Evolutionary conservation across 2,888 invertebrate genomes (phyloP).

Genomic region (Automeris io): DNA sequence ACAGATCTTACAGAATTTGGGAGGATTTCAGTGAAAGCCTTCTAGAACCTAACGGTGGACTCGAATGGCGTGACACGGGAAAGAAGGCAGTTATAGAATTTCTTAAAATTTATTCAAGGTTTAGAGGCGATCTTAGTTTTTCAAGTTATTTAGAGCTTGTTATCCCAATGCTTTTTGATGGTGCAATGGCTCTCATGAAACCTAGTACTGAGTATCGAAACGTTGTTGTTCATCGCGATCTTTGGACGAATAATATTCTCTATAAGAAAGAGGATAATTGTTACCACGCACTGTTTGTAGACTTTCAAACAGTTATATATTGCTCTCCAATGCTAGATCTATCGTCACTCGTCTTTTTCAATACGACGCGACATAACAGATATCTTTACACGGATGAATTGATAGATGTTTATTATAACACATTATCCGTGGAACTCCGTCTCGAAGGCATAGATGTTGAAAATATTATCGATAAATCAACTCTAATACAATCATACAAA

Average conservation of each 20-base stretch:
- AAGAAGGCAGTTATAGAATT: slow-evolving; percentile 51
- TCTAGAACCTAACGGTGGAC: slow-evolving; percentile 34
- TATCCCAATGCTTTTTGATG: slow-evolving; percentile 35
- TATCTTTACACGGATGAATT: slow-evolving; percentile 55
- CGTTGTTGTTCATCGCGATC: slow-evolving; percentile 76
- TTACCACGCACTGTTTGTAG: slow-evolving; percentile 76
- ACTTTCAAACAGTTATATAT: slow-evolving; percentile 83
- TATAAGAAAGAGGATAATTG: slow-evolving; percentile 47
- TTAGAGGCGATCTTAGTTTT: slow-evolving; percentile 36
- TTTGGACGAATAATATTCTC: slow-evolving; percentile 80
- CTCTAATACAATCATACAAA: slow-evolving; percentile 34
- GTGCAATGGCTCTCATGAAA: slow-evolving; percentile 42
- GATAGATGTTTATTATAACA: slow-evolving; percentile 72
- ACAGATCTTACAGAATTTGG: slow-evolving; percentile 50
- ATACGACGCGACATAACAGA: slow-evolving; percentile 60
- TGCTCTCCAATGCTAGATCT: slow-evolving; percentile 81
- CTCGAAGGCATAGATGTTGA: slow-evolving; percentile 32
- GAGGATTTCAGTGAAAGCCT: slow-evolving; percentile 49
- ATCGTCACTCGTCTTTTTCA: slow-evolving; percentile 73
- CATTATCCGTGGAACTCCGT: slow-evolving; percentile 56
- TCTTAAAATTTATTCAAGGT: slow-evolving; percentile 46
- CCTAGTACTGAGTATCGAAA: slow-evolving; percentile 63
- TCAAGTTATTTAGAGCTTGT: slow-evolving; percentile 27
- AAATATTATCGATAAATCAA: slow-evolving; percentile 30
- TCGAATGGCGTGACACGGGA: slow-evolving; percentile 51